Base-by-base conservation (phyloP, 2,888 invertebrate species). In the Papilio gigon region DNA sequence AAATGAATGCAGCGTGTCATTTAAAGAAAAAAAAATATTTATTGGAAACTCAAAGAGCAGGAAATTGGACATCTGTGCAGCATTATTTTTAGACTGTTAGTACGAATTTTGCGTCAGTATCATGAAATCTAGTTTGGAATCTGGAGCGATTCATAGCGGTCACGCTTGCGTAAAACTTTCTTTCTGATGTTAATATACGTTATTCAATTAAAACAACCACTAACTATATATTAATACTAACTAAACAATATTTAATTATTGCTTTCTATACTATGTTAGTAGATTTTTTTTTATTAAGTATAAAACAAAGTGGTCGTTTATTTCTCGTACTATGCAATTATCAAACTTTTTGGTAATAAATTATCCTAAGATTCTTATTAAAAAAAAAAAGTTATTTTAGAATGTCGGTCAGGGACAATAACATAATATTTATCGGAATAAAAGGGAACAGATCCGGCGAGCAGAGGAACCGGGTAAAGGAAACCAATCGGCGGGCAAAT, bases 401-500 rank as follows among this genome's bases (percentile, higher is more conserved):
- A 56, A 56, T 17, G n/a, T 56, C 53, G 30, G 53, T 65, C 56
- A 56, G 25, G 33, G 30, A 66, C 59, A 66, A 37, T 59, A 65
- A 40, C 17, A 53, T 42, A 30, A 33, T 59, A 58, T 59, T 33
- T 44, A 33, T 65, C 35, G 33, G 47, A 58, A 64, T 20, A 12
- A 40, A 65, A 50, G 35, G 37, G 58, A 58, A 63, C 35, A 53
- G 60, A 65, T 65, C 60, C 58, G 65, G 62, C n/a, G 25, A 35
- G 27, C 11, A 61, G 27, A 62, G 69, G 69, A 70, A 70, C 53
- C 56, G 61, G 56, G 33, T 44, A 50, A 61, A 65, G 69, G 65
- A 70, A 70, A 70, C 53, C 69, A 61, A 69, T 65, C 69, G 65
- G 22, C 35, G 17, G 40, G 17, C 20, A 70, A 70, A 70, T 70